These are phyloP conservation scores for Conops quadrifasciatus DNA, from an alignment of 2,888 invertebrate genomes.

Conservation along the genomic window DNA sequence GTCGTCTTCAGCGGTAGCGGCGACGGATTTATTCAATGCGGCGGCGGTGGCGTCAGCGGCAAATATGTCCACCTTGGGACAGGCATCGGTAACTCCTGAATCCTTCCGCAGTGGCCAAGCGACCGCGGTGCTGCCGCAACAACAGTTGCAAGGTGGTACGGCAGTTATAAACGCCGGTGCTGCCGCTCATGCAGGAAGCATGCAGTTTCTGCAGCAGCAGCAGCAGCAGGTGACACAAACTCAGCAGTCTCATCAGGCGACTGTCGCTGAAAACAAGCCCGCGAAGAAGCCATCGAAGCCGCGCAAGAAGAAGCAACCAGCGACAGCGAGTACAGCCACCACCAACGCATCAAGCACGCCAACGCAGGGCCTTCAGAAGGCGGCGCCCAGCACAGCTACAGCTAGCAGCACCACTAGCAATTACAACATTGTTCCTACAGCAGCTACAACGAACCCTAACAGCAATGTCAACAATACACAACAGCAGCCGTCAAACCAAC, in stretches of 20 bases:
- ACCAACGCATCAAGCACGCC: constrained; percentile 13
- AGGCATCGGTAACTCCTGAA: constrained; percentile 5
- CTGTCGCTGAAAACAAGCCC: constrained; percentile 49
- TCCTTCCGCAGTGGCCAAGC: neutral
- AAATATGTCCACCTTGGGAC: constrained; percentile 21
- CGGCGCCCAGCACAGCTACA: constrained; percentile 37
- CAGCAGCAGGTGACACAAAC: constrained; percentile 48
- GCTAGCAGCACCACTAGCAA: constrained; percentile 31
- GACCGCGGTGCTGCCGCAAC: constrained; percentile 42
- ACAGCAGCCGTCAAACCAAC: constrained; percentile 35
- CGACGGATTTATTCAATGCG: constrained; percentile 48
- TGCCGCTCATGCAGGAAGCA: constrained; percentile 49
- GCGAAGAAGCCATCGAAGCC: constrained; percentile 56
- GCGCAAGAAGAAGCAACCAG: constrained; percentile 54
- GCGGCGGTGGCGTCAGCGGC: constrained; percentile 41
- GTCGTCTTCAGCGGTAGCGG: constrained; percentile 32
- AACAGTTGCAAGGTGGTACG: constrained; percentile 48
- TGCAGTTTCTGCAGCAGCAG: constrained; percentile 55
- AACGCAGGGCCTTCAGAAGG: neutral
- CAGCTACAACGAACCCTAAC: constrained; percentile 34
- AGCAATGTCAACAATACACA: constrained; percentile 30
- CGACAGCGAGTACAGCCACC: constrained; percentile 34
- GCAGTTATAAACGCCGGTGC: constrained; percentile 46
- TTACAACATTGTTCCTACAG: constrained; percentile 22
- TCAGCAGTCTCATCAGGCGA: constrained; percentile 32